Evolutionary conservation across 2,113 vertebrate species (phyloP).

Genomic region (Zosterops hypoxanthus): DNA sequence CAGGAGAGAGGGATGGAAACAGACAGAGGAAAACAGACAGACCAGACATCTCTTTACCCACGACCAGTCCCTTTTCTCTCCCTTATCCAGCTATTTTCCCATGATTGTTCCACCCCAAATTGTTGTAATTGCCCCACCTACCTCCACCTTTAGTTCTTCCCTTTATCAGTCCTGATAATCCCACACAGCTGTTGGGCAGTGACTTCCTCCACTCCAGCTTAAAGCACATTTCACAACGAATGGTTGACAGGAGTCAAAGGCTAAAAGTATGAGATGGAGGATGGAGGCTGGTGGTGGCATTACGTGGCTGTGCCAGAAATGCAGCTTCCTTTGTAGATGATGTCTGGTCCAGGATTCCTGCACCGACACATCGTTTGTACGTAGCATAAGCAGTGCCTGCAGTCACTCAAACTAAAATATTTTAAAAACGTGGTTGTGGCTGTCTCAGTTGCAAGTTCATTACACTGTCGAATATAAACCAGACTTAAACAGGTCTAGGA

Average conservation of each 20-base stretch:
- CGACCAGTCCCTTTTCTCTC: rapidly evolving
- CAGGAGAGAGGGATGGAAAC: not conserved
- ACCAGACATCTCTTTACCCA: not conserved
- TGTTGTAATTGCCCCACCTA: too few relatives aligned
- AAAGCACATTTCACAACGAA: not conserved
- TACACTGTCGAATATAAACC: not conserved
- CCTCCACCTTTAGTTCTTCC: not conserved
- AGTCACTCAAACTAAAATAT: not conserved
- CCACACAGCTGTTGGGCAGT: not conserved
- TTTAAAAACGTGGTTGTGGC: not conserved
- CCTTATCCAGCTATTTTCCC: not conserved
- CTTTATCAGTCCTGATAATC: not conserved
- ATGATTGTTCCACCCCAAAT: not conserved
- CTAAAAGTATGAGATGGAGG: not conserved
- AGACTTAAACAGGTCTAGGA: not conserved
- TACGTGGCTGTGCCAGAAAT: not conserved
- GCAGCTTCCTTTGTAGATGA: not conserved
- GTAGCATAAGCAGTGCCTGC: not conserved
- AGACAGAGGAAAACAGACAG: not conserved
- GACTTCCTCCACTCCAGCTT: not conserved
- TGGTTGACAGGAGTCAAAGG: not conserved
- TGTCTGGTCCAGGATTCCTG: not conserved
- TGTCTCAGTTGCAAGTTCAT: not conserved
- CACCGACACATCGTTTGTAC: not conserved
- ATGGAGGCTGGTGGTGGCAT: not conserved